These are phyloP conservation scores for Pholis gunnellus DNA, from an alignment of 2,113 vertebrate species.

Conservation along the genomic window DNA sequence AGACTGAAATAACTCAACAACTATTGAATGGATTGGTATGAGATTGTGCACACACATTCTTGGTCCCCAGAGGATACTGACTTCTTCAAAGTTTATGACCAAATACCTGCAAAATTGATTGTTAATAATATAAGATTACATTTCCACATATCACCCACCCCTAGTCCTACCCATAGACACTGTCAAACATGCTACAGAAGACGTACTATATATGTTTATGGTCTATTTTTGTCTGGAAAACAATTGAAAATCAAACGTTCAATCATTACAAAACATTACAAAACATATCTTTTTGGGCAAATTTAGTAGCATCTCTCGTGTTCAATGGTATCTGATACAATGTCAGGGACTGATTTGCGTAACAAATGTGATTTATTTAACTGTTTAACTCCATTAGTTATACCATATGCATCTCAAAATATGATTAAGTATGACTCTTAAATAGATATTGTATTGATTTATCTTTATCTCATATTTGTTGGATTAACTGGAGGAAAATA, in stretches of 20 bases:
- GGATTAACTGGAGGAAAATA: constrained; percentile 53
- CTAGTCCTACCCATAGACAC: neutral
- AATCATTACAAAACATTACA: neutral
- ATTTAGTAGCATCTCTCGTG: no score
- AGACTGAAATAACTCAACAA: neutral
- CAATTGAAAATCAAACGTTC: neutral
- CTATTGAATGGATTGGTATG: neutral
- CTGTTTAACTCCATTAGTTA: constrained; percentile 1
- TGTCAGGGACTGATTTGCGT: neutral
- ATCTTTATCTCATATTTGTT: constrained; percentile 23
- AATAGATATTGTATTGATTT: constrained; percentile 33
- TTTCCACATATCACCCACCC: accelerated
- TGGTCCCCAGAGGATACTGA: neutral
- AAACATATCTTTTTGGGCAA: neutral
- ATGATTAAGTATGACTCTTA: neutral
- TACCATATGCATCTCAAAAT: constrained; percentile 14
- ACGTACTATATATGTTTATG: neutral
- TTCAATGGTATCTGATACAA: neutral
- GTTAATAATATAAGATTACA: neutral
- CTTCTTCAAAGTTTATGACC: neutral
- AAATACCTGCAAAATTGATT: neutral
- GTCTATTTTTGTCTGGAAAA: neutral
- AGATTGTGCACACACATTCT: neutral
- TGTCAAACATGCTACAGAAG: neutral
- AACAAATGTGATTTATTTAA: neutral